Base-by-base conservation (phyloP, 2,113 vertebrate genomes). In the Candoia aspera region DNA sequence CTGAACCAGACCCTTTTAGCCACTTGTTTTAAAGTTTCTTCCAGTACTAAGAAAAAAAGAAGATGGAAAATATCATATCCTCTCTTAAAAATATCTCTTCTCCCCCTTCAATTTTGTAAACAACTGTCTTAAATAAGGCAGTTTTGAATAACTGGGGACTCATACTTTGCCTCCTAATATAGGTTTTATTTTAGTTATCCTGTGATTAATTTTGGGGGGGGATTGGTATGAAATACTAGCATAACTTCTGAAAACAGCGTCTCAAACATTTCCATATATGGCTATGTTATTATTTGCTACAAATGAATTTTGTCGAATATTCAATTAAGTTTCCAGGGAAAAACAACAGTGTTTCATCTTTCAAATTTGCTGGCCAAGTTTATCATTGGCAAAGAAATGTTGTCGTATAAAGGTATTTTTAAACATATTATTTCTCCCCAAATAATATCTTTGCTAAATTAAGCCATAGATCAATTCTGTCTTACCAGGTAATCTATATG, bases 301-400 rank as follows among this genome's bases (percentile, higher is more conserved):
- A 92, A 95, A 90, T 95, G 93, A 96, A 62, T 96, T 96, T 93
- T 91, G 96, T 95, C 88, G 94, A 96, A 97, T 96, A 96, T 87
- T 88, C 94, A 96, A 95, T 95, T 95, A 95, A 92, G 37, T 92
- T 94, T 93, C 94, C 91, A 94, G 96, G 94, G 94, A 84, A 92
- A 95, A 97, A 93, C 83, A 96, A 94, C 92, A 91, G 84, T 2
- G 93, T 94, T 93, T 93, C 96, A 91, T 95, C 92, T 95, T 60
- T 93, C 92, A 94, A 92, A 55, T 37, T 59, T 60, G 59, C 73
- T 91, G 88, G 93, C 95, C 89, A 92, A 92, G 62, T 95, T 96
- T 95, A 94, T 93, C 96, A 95, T 93, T 93, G 89, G 94, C 95
- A 94, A 46, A 92, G 49, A 90, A 86, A 94, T 92, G 94, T 94